These are phyloP conservation scores for Drosophila busckii DNA, from an alignment of 1,140 invertebrate genomes.

Conservation along the genomic window DNA sequence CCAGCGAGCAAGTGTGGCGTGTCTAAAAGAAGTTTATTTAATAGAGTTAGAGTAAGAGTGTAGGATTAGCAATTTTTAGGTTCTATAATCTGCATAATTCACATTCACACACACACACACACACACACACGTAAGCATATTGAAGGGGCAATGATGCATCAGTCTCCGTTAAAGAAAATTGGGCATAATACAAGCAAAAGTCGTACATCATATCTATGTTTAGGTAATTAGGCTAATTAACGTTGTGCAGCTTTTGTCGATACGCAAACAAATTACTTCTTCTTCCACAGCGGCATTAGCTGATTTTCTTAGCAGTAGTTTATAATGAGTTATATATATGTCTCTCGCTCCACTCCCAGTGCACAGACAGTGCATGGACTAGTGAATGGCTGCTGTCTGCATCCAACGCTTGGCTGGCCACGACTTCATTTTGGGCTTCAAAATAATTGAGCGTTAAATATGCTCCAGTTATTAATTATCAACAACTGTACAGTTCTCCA, in stretches of 20 bases:
- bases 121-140: constrained; percentile 19
- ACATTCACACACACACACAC: neutral
- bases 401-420: constrained; percentile 59
- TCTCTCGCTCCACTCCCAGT: constrained; percentile 2
- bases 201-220: constrained; percentile 41
- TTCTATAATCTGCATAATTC: constrained; percentile 8
- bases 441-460: constrained; percentile 73
- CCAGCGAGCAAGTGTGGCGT: constrained; percentile 27
- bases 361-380: constrained; percentile 61
- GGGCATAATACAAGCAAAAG: constrained; percentile 39
- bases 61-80: constrained; percentile 3
- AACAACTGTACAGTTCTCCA: constrained; percentile 11
- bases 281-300: constrained; percentile 6
- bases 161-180: constrained; percentile 58
- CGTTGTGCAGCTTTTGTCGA: constrained; percentile 28
- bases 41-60: constrained; percentile 14
- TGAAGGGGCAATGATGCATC: constrained; percentile 40
- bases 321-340: too few species aligned
- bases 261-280: too few species aligned
- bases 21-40: constrained; percentile 39
- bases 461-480: constrained; percentile 70
- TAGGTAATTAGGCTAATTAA: constrained; percentile 52
- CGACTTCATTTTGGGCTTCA: constrained; percentile 57
- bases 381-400: constrained; percentile 56
- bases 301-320: constrained; percentile 26